Percentiles rank a stretch among this genome's conserved stretches.
These are phyloP conservation scores for Sylvilagus floridanus DNA, from an alignment of 2,797 vertebrate genomes.

Conservation along the genomic window DNA sequence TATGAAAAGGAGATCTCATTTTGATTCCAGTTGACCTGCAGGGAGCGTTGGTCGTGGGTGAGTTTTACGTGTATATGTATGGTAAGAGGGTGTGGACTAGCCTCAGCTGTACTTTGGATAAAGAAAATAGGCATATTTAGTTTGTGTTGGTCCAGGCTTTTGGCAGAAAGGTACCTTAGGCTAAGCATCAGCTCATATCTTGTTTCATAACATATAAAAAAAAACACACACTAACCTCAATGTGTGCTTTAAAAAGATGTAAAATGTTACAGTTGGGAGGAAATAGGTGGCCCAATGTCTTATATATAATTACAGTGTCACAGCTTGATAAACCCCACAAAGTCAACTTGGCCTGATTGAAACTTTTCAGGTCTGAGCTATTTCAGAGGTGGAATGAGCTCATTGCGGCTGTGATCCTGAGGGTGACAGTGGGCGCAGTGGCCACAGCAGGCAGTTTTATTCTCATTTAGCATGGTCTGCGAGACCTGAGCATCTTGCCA, in stretches of 20 bases:
- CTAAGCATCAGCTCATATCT: conserved; percentile 82
- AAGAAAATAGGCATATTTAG: conserved; percentile 82
- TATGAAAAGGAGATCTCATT: conserved; percentile 57
- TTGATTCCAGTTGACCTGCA: conserved; percentile 58
- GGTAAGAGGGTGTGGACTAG: conserved; percentile 75
- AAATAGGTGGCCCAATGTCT: conserved; percentile 83
- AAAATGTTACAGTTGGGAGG: conserved; percentile 73
- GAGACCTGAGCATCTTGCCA: conserved; percentile 72
- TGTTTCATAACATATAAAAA: conserved; percentile 85
- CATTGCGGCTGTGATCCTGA: conserved; percentile 67
- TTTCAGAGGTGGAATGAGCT: conserved; percentile 79
- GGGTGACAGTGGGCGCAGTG: conserved; percentile 69
- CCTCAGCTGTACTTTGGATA: conserved; percentile 77
- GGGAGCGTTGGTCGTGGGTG: conserved; percentile 70
- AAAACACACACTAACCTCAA: conserved; percentile 72
- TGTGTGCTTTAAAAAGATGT: conserved; percentile 83
- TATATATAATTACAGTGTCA: conserved; percentile 78
- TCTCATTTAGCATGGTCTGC: conserved; percentile 65
- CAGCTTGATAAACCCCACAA: conserved; percentile 68
- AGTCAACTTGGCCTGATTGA: conserved; percentile 79
- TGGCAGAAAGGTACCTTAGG: conserved; percentile 82
- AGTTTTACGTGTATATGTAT: conserved; percentile 70
- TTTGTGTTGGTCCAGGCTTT: conserved; percentile 86
- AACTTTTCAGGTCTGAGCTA: conserved; percentile 74
- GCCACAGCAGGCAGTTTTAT: conserved; percentile 64